Evolutionary conservation across 1,140 invertebrate species (phyloP), one percentile per base, ranked within the genome.

Genomic region (Penaeus chinensis): DNA sequence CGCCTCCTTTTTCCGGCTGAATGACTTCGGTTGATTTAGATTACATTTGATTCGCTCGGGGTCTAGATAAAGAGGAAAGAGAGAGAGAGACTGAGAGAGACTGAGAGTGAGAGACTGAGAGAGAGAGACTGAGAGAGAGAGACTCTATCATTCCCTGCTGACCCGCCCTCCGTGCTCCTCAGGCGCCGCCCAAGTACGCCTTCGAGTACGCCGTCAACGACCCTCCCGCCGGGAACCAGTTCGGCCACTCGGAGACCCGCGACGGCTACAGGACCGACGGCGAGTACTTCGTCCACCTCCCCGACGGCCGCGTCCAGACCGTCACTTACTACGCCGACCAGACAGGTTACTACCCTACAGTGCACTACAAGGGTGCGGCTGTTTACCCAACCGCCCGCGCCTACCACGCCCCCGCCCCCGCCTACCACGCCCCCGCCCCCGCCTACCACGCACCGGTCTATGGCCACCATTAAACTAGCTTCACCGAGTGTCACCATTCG

Each of bases 141-240:
- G 20, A 22, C 24, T 10, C 13, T 3, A 3, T 27, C 24, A n/a
- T 24, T 74, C 37, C 37, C 18, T 10, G 18, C 19, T 27, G 20
- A n/a, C 18, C 24, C 5, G 1, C 37, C 37, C n/a, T 24, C 37
- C n/a, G 24, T 27, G 10, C 24, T 16, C 69, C 11, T 4, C 91
- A 22, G 87, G 47, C 63, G 27, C 82, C 90, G 20, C 66, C 82
- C 2, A 60, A 79, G 16, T 90, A 90, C 78, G 62, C 60, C 11
- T 90, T 85, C 83, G 42, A 89, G 60, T 90, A 90, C 69, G 87
- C 76, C 82, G 90, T 90, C 1, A 77, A 90, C 74, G 90, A 90
- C 78, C 82, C 71, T 8, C 37, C 90, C 27, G 82, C 80, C 71
- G 90, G 90, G 5, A 61, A 82, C 19, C 27, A 85, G 27, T 90